A percentile compares a stretch with the other conserved stretches of the same genome.
phyloP scores from a whole-genome alignment of 2,113 vertebrate genomes.

The Xiphorhynchus elegans region DNA sequence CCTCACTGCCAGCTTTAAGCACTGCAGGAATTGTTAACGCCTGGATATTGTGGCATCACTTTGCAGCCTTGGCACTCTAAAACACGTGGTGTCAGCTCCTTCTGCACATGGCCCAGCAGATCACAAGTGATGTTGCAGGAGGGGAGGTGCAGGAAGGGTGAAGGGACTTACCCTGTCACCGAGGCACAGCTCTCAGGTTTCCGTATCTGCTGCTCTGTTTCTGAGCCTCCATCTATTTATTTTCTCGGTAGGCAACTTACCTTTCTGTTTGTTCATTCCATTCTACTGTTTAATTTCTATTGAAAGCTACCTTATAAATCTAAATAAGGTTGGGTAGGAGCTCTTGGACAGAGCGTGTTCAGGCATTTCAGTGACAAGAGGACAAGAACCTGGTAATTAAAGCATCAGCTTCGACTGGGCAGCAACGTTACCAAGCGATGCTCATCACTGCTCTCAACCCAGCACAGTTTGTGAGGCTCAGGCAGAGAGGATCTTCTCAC shows the following conservation, averaged over 20 bases:
- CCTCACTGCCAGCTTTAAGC: background rate
- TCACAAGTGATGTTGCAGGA: background rate
- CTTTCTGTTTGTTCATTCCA: background rate
- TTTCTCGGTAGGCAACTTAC: background rate
- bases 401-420: background rate
- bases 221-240: background rate
- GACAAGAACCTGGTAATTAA: background rate
- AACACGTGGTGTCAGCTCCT: accelerated
- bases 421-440: background rate
- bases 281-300: background rate
- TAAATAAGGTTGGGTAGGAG: background rate
- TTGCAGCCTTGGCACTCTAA: background rate
- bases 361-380: background rate
- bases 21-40: accelerated
- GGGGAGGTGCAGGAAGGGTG: background rate
- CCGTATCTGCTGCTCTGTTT: background rate
- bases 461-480: background rate
- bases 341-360: background rate
- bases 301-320: background rate
- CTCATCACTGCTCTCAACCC: background rate
- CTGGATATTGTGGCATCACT: background rate
- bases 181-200: background rate
- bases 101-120: background rate
- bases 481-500: background rate
- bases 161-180: background rate